Base-by-base conservation (phyloP, 1,140 invertebrate genomes). In the Zaprionus taronus region DNA sequence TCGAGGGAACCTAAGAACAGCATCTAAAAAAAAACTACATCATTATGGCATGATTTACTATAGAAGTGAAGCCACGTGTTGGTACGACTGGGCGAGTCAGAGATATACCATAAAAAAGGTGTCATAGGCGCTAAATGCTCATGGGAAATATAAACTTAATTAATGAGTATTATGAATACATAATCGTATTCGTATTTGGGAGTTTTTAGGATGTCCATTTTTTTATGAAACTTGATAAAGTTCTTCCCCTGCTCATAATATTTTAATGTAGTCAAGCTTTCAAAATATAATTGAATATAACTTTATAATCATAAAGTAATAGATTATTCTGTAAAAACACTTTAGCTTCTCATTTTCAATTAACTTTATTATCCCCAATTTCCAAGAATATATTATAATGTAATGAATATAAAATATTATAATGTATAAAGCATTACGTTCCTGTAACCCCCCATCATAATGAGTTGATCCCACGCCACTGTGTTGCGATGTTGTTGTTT, bases 401-500 rank as follows among this genome's bases (percentile, higher is more conserved):
- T 20, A 20, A 20, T 20, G 20, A 20, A 20, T 20, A 20, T 20
- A 20, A 20, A 20, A 20, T 20, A 7, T 17, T 3, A 9, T 7
- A 17, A 17, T 5, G 5, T 44, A 17, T 17, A 3, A 17, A 3
- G 7, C 2, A 38, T 4, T 38, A 11, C 31, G 9, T 38, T 38
- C 5, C 14, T 38, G 12, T 38, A 14, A 38, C 28, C 53, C 53
- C 64, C 24, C 17, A 14, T 41, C 26, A 28, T 7, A 53, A 20
- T 4, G 12, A 12, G 6, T 15, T 5, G 3, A 15, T 24, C 4
- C 64, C 17, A 61, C 61, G 53, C 26, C 80, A 49, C 76, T 75
- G 80, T 5, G 9, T 11, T 11, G 1, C n/a, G 15, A 28, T 14
- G 28, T 24, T 17, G 28, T 24, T 17, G 22, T 5, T 61, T 26